Base-by-base conservation (phyloP, 1,140 invertebrate species). In the Arion vulgaris region DNA sequence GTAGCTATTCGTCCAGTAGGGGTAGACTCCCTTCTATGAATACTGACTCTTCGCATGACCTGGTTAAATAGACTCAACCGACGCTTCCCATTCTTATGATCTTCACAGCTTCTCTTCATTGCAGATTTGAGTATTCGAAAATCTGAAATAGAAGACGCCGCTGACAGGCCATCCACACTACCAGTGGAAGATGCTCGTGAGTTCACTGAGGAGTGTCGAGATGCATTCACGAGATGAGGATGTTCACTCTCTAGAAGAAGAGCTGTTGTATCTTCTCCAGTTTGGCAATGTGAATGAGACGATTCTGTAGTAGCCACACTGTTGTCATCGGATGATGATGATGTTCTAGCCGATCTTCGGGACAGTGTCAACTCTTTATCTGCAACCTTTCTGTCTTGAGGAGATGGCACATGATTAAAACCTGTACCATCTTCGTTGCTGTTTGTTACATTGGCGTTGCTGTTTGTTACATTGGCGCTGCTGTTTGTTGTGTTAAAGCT, bases 1-100 rank as follows among this genome's bases (percentile, higher is more conserved):
- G 78, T 80, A 5, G 77, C 71, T n/a, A 83, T 83, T 0, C 84
- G 57, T 7, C 78, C 73, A 11, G 72, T 38, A 0, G 84, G 84
- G 0, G 81, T 72, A 23, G 84, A 85, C 23, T 85, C 84, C 17
- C 41, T 51, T 4, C 84, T 51, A 51, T 85, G 84, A 7, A 85
- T 85, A 49, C 77, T 81, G 32, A 85, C 84, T 34, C 84, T 72
- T 32, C 81, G 62, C 34, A 83, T 28, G 71, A 83, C 69, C 66
- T 49, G 74, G 23, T 57, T 76, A 28, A 85, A 80, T 2, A 85
- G 34, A 32, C 81, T 83, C 17, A 73, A 69, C 71, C 71, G 76
- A n/a, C 84, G 28, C 45, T 76, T 45, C 17, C 51, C 72, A 36
- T 23, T 28, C 73, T 32, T 49, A 0, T 13, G 38, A 23, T 53